Evolutionary conservation across 2,113 vertebrate species (phyloP).

Genomic region (Acinonyx jubatus): DNA sequence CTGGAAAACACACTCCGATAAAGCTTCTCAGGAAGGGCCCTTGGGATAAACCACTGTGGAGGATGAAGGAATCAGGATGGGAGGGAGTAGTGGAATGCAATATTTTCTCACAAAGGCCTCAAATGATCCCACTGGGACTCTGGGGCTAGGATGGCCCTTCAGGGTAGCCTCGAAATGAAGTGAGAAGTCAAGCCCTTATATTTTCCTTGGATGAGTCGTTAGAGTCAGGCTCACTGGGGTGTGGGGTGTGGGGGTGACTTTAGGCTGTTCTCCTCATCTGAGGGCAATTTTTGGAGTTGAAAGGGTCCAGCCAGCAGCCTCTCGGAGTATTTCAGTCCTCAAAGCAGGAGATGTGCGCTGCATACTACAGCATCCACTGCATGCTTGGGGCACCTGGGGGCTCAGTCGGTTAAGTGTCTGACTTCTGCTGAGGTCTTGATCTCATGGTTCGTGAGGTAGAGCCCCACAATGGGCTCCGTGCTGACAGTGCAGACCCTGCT

Average conservation of each 20-base stretch:
- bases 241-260: not conserved
- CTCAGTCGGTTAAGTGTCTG: too few relatives aligned
- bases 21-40: not conserved
- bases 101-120: not conserved
- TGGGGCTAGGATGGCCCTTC: not conserved
- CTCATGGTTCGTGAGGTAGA: too few relatives aligned
- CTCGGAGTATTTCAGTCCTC: not conserved
- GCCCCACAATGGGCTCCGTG: too few relatives aligned
- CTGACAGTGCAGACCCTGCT: too few relatives aligned
- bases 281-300: not conserved
- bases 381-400: too few relatives aligned
- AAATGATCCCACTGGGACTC: too few relatives aligned
- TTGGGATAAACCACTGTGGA: not conserved
- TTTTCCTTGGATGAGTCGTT: not conserved
- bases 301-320: not conserved
- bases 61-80: not conserved
- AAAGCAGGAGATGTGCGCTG: rapidly evolving
- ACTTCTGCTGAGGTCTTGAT: too few relatives aligned
- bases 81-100: rapidly evolving
- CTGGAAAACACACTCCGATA: not conserved
- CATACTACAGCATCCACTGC: too few relatives aligned
- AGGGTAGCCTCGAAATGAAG: not conserved
- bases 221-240: not conserved
- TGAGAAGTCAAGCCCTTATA: not conserved
- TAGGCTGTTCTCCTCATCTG: not conserved